Conservation (phyloP, 2,113 vertebrate species). For the Equus przewalskii region DNA sequence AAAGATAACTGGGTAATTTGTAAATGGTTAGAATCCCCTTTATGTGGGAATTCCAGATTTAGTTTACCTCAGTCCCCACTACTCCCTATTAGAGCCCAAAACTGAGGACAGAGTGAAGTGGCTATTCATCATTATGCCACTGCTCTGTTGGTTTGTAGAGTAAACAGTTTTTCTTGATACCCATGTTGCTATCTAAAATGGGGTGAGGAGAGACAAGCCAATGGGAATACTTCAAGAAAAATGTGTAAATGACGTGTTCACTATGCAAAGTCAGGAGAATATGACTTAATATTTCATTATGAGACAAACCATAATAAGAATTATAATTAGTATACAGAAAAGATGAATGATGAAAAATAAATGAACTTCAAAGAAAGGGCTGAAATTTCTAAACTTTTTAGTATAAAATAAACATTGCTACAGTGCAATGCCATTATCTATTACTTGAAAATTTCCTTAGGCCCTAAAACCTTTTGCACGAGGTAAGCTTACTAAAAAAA, state of each 20-base stretch:
- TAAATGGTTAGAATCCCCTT: background rate
- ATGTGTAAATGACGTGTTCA: background rate
- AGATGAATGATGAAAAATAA: conserved; percentile 7
- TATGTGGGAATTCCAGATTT: background rate
- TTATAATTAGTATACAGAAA: background rate
- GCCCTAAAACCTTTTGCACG: background rate
- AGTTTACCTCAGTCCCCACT: background rate
- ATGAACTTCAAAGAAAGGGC: background rate
- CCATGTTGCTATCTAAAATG: background rate
- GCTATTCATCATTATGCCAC: background rate
- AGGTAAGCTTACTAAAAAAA: background rate
- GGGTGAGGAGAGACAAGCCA: background rate
- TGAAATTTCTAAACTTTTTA: conserved; percentile 11
- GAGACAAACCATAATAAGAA: background rate
- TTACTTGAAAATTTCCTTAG: conserved; percentile 50
- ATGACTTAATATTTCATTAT: background rate
- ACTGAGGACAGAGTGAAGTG: background rate
- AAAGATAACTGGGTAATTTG: background rate
- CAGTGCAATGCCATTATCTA: background rate
- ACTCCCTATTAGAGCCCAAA: background rate
- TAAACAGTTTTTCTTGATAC: background rate
- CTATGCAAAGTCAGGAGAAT: background rate
- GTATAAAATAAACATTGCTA: conserved; percentile 24
- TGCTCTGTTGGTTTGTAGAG: background rate
- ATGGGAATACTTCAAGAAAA: background rate